These are phyloP conservation scores for Patella vulgata DNA, from an alignment of 1,140 invertebrate genomes.

Conservation along the genomic window DNA sequence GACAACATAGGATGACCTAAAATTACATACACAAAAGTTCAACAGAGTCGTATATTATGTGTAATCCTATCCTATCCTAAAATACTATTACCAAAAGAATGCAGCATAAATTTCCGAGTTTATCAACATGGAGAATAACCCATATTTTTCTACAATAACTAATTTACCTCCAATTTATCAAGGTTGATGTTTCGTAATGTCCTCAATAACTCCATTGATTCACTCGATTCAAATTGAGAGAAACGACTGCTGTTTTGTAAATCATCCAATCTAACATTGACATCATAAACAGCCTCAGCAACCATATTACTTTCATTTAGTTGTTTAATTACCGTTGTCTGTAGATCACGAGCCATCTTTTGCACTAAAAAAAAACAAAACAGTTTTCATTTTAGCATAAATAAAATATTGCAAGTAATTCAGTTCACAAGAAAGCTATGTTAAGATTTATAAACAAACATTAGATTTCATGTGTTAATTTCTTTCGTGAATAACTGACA, in stretches of 20 bases:
- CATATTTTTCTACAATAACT: too few species aligned
- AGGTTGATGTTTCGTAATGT: conserved; percentile 1
- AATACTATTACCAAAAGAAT: too few species aligned
- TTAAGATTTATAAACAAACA: background rate
- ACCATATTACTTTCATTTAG: background rate
- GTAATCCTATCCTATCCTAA: too few species aligned
- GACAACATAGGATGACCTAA: too few species aligned
- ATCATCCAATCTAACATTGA: conserved; percentile 3
- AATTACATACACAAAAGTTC: too few species aligned
- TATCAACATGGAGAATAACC: too few species aligned
- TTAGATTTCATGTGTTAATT: background rate
- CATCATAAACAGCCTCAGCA: background rate
- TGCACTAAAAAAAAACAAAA: background rate
- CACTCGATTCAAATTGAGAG: background rate
- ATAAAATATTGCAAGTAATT: too few species aligned
- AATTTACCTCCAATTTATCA: background rate
- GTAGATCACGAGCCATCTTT: background rate
- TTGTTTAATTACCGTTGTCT: background rate
- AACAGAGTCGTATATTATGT: too few species aligned
- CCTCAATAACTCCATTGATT: conserved; percentile 1
- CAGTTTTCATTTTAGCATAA: too few species aligned
- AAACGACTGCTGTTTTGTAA: conserved; percentile 13
- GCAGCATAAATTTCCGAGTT: too few species aligned
- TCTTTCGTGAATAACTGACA: too few species aligned
- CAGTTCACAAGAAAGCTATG: too few species aligned